Base-by-base conservation (phyloP, 2,888 invertebrate species). In the Conistra vaccinii region DNA sequence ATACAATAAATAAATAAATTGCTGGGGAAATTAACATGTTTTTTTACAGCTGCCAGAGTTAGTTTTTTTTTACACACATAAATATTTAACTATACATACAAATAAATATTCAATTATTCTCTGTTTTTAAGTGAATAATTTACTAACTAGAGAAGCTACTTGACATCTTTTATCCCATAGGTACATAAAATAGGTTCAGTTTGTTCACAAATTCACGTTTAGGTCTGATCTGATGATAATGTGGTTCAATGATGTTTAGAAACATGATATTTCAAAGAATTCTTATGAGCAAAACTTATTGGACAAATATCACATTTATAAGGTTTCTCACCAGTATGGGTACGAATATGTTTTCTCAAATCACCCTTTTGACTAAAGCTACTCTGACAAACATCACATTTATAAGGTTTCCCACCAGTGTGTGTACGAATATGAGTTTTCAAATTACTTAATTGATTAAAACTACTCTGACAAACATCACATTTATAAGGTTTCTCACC, bases 201-300 rank as follows among this genome's bases (percentile, higher is more conserved):
- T 68, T 6, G 32, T n/a, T 45, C 32, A 68, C 32, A 20, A 20
- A 26, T 66, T 42, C 39, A 2, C 6, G 29, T n/a, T n/a, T n/a
- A n/a, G n/a, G n/a, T n/a, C n/a, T n/a, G n/a, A n/a, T n/a, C n/a
- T n/a, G n/a, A n/a, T n/a, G n/a, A n/a, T n/a, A 26, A 45, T 69
- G 23, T 45, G 32, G 29, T 35, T 73, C 0, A 39, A 23, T 73
- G 73, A 39, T 48, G 29, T 57, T 35, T 75, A 6, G 12, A 10
- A 29, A 51, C 9, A 23, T 63, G 74, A 55, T 42, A 7, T 29
- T 10, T 55, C 20, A 45, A 55, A 35, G 26, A 35, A 4, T 0
- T 5, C 14, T 0, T 17, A 2, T n/a, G 0, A 26, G 12, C 0
- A 42, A 45, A 51, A 5, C 26, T 61, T n/a, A 0, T 42, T 0